Evolutionary conservation across 2,888 invertebrate species (phyloP), one percentile per base, ranked within the genome.

Genomic region (Adelphocoris suturalis): DNA sequence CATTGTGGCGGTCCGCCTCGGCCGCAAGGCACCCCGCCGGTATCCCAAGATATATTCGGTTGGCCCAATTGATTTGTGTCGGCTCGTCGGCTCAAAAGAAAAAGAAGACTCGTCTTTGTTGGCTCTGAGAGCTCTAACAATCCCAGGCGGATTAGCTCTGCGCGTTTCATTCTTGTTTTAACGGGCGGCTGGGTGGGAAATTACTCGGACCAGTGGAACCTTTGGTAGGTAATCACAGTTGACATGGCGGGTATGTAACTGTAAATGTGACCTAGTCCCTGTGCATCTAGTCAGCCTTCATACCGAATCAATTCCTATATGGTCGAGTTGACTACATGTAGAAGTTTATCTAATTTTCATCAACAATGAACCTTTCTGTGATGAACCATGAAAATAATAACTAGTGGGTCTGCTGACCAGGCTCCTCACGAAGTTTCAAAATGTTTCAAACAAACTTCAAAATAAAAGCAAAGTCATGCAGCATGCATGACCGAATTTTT

Each of bases 21-120:
- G 78, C 37, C 78, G 46, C 46, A 78, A 37, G 78, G 78, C 78
- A 78, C 78, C 78, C 78, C 47, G 78, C 78, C 78, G 78, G 78
- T 78, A 78, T 23, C 68, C 23, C 78, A 78, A 78, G 78, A 46
- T 46, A 78, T 37, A 78, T 78, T 46, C 47, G 78, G 78, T 78
- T 47, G 47, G 47, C 78, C 78, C 78, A 78, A 78, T 78, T 78
- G 78, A 78, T 78, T 78, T 78, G 78, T 78, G 78, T 46, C 78
- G 78, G 78, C 46, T 78, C 47, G 46, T 78, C 46, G 78, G 28
- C 78, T 47, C 78, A 28, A 46, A 78, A 78, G 47, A 78, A 47
- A 78, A 46, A 78, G 76, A 28, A 16, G 14, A 14, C n/a, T 46
- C 78, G 78, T 23, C 68, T 68, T 68, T 27, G 68, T 68, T 68